phyloP scores from a whole-genome alignment of 1,140 invertebrate genomes.

The Dufourea novaeangliae region DNA sequence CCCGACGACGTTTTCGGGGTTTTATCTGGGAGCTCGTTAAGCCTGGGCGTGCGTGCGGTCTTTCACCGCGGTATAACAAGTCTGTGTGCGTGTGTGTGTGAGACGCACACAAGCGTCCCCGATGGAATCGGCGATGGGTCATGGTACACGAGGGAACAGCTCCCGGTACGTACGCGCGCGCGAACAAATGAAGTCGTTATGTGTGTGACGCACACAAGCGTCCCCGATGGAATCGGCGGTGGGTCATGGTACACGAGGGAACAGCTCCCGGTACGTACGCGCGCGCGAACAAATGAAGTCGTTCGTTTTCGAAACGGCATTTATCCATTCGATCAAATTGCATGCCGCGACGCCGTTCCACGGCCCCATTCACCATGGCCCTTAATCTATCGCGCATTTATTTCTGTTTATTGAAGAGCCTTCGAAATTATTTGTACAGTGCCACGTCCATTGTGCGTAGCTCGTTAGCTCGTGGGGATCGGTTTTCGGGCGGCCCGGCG shows the following conservation, averaged over 20 bases:
- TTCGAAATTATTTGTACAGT: constrained; percentile 43
- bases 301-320: constrained; percentile 51
- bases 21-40: constrained; percentile 79
- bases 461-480: not conserved
- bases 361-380: constrained; percentile 26
- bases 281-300: constrained; percentile 47
- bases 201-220: not conserved
- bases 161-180: constrained; percentile 38
- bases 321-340: constrained; percentile 54
- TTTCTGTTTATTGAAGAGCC: constrained; percentile 47
- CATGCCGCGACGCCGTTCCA: constrained; percentile 25
- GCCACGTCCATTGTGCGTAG: constrained; percentile 19
- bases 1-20: constrained; percentile 73
- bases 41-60: constrained; percentile 38
- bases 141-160: too few species aligned
- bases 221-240: not conserved
- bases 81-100: not conserved
- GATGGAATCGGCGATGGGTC: not conserved
- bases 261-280: constrained; percentile 38
- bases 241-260: not conserved
- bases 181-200: too few species aligned
- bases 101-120: not conserved
- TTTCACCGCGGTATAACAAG: not conserved
- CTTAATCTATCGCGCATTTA: constrained; percentile 47
- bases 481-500: not conserved